Conservation (phyloP, 1,140 invertebrate species). For the Myzus persicae region DNA sequence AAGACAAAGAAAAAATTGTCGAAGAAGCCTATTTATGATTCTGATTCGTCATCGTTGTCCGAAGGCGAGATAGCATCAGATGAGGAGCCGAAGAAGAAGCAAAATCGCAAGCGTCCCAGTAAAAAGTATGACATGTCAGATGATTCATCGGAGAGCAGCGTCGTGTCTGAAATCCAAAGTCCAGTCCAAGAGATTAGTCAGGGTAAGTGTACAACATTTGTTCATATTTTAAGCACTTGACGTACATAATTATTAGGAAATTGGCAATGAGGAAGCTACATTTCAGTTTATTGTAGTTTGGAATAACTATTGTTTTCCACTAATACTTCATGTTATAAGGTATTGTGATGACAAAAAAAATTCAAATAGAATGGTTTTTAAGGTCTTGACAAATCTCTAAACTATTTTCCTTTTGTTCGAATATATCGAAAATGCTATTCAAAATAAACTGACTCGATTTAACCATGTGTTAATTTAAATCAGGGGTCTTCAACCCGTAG, state of each 20-base stretch:
- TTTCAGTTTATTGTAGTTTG: neutral
- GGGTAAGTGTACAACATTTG: neutral
- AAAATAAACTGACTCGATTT: too few species aligned
- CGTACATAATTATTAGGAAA: neutral
- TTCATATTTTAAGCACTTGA: neutral
- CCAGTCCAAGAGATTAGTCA: neutral
- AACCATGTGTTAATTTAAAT: too few species aligned
- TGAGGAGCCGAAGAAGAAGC: neutral
- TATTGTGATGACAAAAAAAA: too few species aligned
- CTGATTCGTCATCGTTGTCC: conserved; percentile 30
- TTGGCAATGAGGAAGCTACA: too few species aligned
- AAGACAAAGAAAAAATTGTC: neutral
- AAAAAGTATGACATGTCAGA: neutral
- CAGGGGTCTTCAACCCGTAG: too few species aligned
- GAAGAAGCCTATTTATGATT: conserved; percentile 40
- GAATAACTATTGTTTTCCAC: neutral
- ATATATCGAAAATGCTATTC: too few species aligned
- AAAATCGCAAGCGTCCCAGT: neutral
- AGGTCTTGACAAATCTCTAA: too few species aligned
- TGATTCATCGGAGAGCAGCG: conserved; percentile 19
- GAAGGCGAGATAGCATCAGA: conserved; percentile 40
- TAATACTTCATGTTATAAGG: neutral
- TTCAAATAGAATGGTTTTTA: too few species aligned
- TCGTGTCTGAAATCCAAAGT: neutral
- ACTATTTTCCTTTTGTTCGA: too few species aligned